Percentiles rank a stretch among this genome's conserved stretches.
Conservation (phyloP, 2,113 vertebrate species). For the Spermophilus dauricus region DNA sequence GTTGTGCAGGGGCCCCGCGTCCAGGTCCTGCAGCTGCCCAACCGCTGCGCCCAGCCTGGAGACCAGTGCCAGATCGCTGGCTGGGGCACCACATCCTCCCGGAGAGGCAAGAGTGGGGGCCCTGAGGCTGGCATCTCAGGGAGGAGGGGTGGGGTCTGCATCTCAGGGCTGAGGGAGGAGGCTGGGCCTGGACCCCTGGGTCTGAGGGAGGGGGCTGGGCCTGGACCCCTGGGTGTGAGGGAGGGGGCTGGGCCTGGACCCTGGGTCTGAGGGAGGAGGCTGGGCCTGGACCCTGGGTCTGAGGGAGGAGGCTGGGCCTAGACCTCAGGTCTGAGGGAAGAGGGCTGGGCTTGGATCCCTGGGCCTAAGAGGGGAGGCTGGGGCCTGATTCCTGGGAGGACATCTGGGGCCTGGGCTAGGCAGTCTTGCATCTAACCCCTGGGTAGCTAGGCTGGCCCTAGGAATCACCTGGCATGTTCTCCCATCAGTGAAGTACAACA, state of each 20-base stretch:
- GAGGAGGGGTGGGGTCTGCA: not conserved
- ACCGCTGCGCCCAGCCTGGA: conserved; percentile 79
- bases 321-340: not conserved
- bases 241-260: not conserved
- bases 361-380: not conserved
- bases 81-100: conserved; percentile 80
- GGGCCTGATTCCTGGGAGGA: too few species aligned
- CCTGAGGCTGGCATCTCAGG: not conserved
- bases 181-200: not conserved
- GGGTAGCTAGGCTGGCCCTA: not conserved
- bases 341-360: not conserved
- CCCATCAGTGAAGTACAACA: conserved; percentile 81
- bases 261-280: not conserved
- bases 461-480: not conserved
- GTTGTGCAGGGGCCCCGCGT: conserved; percentile 56
- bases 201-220: not conserved
- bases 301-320: not conserved
- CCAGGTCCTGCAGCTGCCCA: conserved; percentile 82
- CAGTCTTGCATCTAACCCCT: not conserved
- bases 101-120: conserved; percentile 59
- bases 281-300: not conserved
- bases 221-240: not conserved
- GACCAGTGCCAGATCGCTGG: conserved; percentile 86
- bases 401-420: not conserved
- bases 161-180: not conserved